Evolutionary conservation across 2,113 vertebrate species (phyloP).

Genomic region (human (Homo sapiens)): GRCh38 chr13:26586001-26586500

Average conservation of each 20-base stretch:
- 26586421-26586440: not conserved
- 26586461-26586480: not conserved
- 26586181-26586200: not conserved
- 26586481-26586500: not conserved
- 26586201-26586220: not conserved
- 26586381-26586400: not conserved
- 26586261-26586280: not conserved
- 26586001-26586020: not conserved
- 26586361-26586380: not conserved
- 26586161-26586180: not conserved
- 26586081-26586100: not conserved
- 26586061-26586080: not conserved
- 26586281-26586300: not conserved
- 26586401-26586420: not conserved
- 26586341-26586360: rapidly evolving
- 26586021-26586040: not conserved
- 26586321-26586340: not conserved
- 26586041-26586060: not conserved
- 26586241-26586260: not conserved
- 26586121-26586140: conserved; percentile 24
- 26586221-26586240: not conserved
- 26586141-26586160: not conserved
- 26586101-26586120: not conserved
- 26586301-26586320: not conserved
- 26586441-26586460: not conserved